phyloP scores from a whole-genome alignment of 2,888 invertebrate species.

The Camponotus fellah region DNA sequence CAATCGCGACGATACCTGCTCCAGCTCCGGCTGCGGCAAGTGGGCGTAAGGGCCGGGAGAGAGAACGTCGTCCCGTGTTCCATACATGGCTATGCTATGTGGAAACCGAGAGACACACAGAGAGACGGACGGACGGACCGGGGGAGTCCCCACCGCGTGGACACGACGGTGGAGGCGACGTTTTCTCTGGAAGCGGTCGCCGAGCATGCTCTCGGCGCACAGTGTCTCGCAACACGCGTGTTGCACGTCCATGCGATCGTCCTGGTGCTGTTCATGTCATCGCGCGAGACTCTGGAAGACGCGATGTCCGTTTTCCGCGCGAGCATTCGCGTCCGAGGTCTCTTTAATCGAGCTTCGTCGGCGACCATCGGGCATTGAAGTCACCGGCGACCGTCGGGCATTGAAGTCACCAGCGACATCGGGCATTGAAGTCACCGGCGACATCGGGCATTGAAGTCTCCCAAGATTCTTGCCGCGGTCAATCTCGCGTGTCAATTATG shows the following conservation, averaged over 20 bases:
- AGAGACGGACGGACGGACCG: slow-evolving; percentile 76
- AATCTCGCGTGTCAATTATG: background rate
- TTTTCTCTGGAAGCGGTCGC: slow-evolving; percentile 65
- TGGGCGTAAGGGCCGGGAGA: slow-evolving; percentile 76
- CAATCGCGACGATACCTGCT: slow-evolving; percentile 66
- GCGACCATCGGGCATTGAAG: background rate
- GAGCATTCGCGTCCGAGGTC: background rate
- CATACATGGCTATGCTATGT: slow-evolving; percentile 86
- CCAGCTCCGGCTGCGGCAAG: slow-evolving; percentile 59
- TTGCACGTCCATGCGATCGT: slow-evolving; percentile 42
- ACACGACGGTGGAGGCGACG: slow-evolving; percentile 71
- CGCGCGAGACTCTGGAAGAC: background rate
- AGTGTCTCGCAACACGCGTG: slow-evolving; percentile 64
- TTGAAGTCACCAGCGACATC: too few relatives aligned
- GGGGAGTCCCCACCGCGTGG: slow-evolving; percentile 77
- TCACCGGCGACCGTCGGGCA: background rate
- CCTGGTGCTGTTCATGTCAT: slow-evolving; percentile 13
- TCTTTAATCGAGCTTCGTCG: background rate
- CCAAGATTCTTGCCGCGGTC: background rate
- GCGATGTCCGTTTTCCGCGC: slow-evolving; percentile 7
- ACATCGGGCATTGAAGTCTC: background rate
- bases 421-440: background rate
- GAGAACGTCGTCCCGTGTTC: slow-evolving; percentile 83
- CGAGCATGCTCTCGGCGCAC: slow-evolving; percentile 67
- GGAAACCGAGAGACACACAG: slow-evolving; percentile 82